Evolutionary conservation across 2,888 invertebrate species (phyloP).

Genomic region (Strigamia transsilvanica): DNA sequence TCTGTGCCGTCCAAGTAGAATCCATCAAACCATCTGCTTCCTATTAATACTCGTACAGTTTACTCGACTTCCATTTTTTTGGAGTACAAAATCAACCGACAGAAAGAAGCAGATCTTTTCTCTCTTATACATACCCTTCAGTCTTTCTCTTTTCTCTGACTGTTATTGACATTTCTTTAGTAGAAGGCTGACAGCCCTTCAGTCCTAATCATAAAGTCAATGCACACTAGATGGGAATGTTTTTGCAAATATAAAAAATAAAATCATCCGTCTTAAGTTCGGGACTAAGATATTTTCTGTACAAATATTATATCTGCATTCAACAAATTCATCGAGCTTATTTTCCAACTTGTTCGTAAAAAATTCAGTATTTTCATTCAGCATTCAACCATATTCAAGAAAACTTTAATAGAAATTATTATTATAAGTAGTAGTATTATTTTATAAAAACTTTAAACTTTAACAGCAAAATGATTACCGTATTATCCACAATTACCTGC

Average conservation of each 20-base stretch:
- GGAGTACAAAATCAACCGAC: not conserved
- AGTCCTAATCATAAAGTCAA: slow-evolving; percentile 44
- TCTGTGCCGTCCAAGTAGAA: too few relatives aligned
- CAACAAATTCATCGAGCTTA: not conserved
- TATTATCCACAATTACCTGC: too few relatives aligned
- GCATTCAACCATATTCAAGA: too few relatives aligned
- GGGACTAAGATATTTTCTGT: slow-evolving; percentile 17
- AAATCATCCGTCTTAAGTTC: slow-evolving; percentile 14
- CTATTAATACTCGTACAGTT: slow-evolving; percentile 13
- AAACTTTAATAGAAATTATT: too few relatives aligned
- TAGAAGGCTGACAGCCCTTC: slow-evolving; percentile 39
- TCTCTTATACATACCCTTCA: slow-evolving; percentile 37
- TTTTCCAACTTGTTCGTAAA: too few relatives aligned
- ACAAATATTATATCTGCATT: not conserved
- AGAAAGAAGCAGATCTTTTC: slow-evolving; percentile 7
- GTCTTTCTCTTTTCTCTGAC: slow-evolving; percentile 39
- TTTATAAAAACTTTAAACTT: too few relatives aligned
- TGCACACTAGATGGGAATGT: slow-evolving; percentile 33
- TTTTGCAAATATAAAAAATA: slow-evolving; percentile 39
- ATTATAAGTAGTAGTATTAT: too few relatives aligned
- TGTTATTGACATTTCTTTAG: slow-evolving; percentile 44
- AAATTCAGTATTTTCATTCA: too few relatives aligned
- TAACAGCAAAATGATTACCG: too few relatives aligned
- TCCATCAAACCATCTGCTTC: slow-evolving; percentile 23
- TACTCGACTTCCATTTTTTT: not conserved